Evolutionary conservation across 2,888 invertebrate species (phyloP).

Genomic region (Tachina fera): DNA sequence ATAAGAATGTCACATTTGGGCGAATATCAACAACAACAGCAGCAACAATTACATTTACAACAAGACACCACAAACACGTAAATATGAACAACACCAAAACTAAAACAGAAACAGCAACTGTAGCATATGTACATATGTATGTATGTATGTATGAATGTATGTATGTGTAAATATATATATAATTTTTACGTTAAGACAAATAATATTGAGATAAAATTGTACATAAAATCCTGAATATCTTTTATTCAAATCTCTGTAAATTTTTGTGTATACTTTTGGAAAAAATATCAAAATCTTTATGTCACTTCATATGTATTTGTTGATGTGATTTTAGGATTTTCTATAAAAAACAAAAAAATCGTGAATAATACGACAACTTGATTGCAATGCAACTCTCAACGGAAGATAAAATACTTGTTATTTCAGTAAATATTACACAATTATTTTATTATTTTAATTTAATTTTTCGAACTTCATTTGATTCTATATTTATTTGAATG

Average conservation of each 20-base stretch:
- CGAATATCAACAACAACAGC: constrained; percentile 47
- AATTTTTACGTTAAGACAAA: neutral
- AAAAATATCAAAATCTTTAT: constrained; percentile 18
- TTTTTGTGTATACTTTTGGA: constrained; percentile 46
- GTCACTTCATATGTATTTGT: constrained; percentile 35
- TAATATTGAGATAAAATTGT: constrained; percentile 18
- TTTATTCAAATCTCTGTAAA: constrained; percentile 39
- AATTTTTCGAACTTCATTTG: no score
- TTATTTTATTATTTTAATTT: constrained; percentile 14
- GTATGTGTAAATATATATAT: constrained; percentile 24
- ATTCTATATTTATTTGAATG: no score
- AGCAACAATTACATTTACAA: no score
- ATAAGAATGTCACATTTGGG: constrained; percentile 56
- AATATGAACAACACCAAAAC: constrained; percentile 25
- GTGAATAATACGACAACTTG: neutral
- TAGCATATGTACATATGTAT: neutral
- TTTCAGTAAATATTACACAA: neutral
- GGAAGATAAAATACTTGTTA: constrained; percentile 13
- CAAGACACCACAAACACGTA: constrained; percentile 62
- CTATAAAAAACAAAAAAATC: constrained; percentile 5
- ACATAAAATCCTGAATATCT: constrained; percentile 33
- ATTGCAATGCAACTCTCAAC: constrained; percentile 51
- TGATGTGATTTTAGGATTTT: constrained; percentile 30
- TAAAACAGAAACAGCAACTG: neutral
- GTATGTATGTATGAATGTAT: neutral